Percentiles rank a stretch among this genome's conserved stretches.
These are phyloP conservation scores for Choloepus hoffmanni DNA, from an alignment of 2,113 vertebrate species.

Conservation along the genomic window DNA sequence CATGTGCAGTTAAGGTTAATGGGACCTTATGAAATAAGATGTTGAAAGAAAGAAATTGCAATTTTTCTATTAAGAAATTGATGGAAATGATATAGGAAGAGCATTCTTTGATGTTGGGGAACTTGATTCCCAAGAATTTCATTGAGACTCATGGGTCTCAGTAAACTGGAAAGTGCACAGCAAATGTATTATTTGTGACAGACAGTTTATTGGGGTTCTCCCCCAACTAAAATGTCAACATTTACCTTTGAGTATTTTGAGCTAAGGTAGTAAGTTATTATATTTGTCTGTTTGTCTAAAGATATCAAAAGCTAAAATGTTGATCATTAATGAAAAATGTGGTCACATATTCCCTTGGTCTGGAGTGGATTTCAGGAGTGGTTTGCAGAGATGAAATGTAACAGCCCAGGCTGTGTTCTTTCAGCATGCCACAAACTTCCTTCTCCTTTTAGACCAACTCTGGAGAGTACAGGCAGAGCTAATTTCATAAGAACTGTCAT, in stretches of 20 bases:
- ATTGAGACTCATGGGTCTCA: background rate
- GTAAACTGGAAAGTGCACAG: background rate
- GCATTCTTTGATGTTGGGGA: background rate
- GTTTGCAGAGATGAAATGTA: background rate
- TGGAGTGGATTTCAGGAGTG: too few relatives aligned
- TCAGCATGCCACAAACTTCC: background rate
- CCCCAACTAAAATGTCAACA: background rate
- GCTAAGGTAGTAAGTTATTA: background rate
- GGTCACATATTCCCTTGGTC: background rate
- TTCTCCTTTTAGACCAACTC: background rate
- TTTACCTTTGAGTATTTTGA: conserved; percentile 35
- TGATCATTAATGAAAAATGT: background rate
- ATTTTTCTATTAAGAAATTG: conserved; percentile 4
- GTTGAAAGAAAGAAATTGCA: background rate
- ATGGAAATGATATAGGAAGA: background rate
- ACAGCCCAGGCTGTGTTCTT: background rate
- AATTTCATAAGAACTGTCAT: background rate
- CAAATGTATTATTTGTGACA: background rate
- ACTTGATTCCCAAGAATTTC: background rate
- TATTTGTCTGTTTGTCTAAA: background rate
- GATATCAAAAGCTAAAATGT: background rate
- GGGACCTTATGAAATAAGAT: background rate
- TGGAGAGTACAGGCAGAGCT: background rate
- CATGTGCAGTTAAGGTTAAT: background rate
- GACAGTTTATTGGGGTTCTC: background rate